Base-by-base conservation (phyloP, 2,113 vertebrate species). In the Meleagris gallopavo region DNA sequence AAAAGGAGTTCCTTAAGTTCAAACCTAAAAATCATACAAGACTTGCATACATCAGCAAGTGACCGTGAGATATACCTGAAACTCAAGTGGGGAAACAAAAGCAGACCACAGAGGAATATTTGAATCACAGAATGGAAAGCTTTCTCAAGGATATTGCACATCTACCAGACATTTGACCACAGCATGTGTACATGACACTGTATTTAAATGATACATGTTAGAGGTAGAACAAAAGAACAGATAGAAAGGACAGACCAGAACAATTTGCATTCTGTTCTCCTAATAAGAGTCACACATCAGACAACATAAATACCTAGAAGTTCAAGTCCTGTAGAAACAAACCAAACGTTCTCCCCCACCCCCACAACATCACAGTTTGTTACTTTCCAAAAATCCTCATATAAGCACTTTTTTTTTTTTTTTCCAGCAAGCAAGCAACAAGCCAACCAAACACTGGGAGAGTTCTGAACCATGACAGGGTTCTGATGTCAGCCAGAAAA, bases 401-500 rank as follows among this genome's bases (percentile, higher is more conserved):
- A 77, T 54, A 91, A 89, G 94, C 87, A 93, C 22, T 83, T 95
- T 82, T 79, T 74, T 84, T 78, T 40, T 40, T 22, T 83, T 94
- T 82, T 78, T 74, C 77, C 71, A 92, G 45, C 71, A 90, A 94
- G 75, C 55, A 85, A 94, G 55, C 40, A 74, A 74, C 38, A 90
- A 95, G 93, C 95, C 95, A 95, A 62, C 54, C 45, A 91, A 93
- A 66, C 30, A 69, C 27, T 95, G 83, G 76, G 84, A 91, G 61
- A 60, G 69, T 89, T 97, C 93, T 2, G 72, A 95, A 90, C 61
- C 76, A 74, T 91, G 90, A 88, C 91, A 88, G 65, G 30, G 38
- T 91, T 75, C 15, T 81, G 48, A 91, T 95, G 88, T 94, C 89
- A 95, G 91, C 94, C 93, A 95, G 89, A 94, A 95, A 91, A 54